Base-by-base conservation (phyloP, 2,888 invertebrate species). In the Fragum sueziense region DNA sequence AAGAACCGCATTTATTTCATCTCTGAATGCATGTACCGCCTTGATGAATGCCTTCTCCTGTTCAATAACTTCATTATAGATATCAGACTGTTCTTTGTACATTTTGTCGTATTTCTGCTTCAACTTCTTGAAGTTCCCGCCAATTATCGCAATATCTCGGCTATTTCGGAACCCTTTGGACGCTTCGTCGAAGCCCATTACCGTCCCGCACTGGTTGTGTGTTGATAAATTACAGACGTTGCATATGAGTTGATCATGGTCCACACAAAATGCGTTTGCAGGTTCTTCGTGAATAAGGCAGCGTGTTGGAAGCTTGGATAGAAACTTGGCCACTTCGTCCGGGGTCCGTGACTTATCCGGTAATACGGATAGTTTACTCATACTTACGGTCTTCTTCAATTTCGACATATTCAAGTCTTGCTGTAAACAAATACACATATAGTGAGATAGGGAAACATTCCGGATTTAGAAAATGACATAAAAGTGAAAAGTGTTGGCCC, bases 171-270 rank as follows among this genome's bases (percentile, higher is more conserved):
- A 83, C n/a, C 79, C 82, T 70, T 79, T 79, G 4, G 85, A 68
- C 0, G 80, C 78, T 62, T 85, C 85, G 17, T 59, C 34, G 9
- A 85, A 61, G 1, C 72, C 68, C 37, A 82, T 54, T 2, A 82
- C 68, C 1, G 54, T 37, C 14, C 47, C 47, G 29, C 85, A 85
- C 25, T 70, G 29, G n/a, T 71, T 78, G 67, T 85, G 85, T n/a
- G 34, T 67, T 1, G 82, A 72, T 51, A 80, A 57, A 7, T 72
- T 47, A 33, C 85, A 85, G 2, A 82, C 80, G 54, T 76, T 79
- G 65, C 85, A 85, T 17, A 82, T 41, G 2, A 85, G 79, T 20
- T 78, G 70, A 20, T 82, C 80, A 57, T 85, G 85, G 47, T 80
- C 74, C n/a, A 70, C 41, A 52, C 85, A 85, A 54, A 74, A 85